Evolutionary conservation across 2,888 invertebrate genomes (phyloP).

Genomic region (Trichopria drosophilae): DNA sequence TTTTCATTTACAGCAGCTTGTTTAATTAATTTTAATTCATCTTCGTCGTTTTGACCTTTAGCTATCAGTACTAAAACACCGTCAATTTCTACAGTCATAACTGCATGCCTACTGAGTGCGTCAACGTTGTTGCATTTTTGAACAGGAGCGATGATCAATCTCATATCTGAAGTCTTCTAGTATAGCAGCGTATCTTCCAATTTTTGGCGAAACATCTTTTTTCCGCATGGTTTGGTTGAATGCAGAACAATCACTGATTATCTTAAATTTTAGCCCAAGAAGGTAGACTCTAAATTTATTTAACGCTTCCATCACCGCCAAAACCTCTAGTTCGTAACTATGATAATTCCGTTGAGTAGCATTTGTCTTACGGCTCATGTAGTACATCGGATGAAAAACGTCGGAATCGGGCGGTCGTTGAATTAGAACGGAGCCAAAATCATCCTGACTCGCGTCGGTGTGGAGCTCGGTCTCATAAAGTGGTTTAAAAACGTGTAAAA

Average conservation of each 20-base stretch:
- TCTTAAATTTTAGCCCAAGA: neutral
- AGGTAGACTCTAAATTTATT: slow-evolving; percentile 3
- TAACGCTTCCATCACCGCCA: slow-evolving; percentile 1
- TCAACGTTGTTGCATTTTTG: slow-evolving; percentile 7
- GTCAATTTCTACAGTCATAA: neutral
- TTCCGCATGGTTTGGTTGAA: slow-evolving; percentile 6
- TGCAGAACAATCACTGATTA: neutral
- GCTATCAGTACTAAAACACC: neutral
- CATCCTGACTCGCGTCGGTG: slow-evolving; percentile 22
- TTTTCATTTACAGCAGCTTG: too few relatives aligned
- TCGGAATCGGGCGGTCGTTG: neutral
- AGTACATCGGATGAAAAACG: neutral
- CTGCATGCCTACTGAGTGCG: neutral
- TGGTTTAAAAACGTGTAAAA: slow-evolving; percentile 26
- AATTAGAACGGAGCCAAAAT: slow-evolving; percentile 4
- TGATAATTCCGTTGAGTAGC: too few relatives aligned
- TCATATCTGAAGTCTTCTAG: neutral
- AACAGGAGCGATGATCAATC: neutral
- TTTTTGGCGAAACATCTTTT: neutral
- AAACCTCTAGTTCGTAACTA: slow-evolving; percentile 4
- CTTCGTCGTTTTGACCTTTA: neutral
- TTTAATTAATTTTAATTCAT: neutral
- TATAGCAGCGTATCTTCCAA: neutral
- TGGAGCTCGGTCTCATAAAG: slow-evolving; percentile 22
- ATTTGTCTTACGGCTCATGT: neutral